A percentile compares a stretch with the other conserved stretches of the same genome.
phyloP scores from a whole-genome alignment of 2,113 vertebrate genomes.

The Xiphophorus hellerii region DNA sequence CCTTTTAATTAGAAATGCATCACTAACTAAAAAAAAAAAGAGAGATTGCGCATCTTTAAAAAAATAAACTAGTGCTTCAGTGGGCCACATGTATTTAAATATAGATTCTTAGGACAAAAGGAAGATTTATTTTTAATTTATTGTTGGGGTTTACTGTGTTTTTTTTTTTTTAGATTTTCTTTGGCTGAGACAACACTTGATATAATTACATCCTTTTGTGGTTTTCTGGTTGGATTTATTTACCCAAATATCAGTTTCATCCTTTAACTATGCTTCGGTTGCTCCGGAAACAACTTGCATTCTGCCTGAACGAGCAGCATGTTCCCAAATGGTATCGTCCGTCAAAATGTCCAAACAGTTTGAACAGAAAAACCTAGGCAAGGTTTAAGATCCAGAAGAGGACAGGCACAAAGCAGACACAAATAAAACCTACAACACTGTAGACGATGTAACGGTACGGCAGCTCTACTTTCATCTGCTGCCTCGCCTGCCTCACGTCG shows the following conservation, averaged over 20 bases:
- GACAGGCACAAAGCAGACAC: slow-evolving; percentile 86
- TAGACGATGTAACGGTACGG: slow-evolving; percentile 95
- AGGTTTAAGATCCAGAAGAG: slow-evolving; percentile 86
- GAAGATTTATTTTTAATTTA: neutral
- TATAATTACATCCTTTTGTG: neutral
- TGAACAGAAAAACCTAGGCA: slow-evolving; percentile 76
- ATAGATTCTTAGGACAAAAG: neutral
- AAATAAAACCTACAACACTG: slow-evolving; percentile 90
- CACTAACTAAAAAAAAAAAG: neutral
- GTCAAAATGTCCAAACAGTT: slow-evolving; percentile 40
- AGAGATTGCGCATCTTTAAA: no score
- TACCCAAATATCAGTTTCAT: slow-evolving; percentile 23
- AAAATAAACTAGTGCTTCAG: neutral
- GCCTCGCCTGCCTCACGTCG: slow-evolving; percentile 86
- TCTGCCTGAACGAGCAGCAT: slow-evolving; percentile 20
- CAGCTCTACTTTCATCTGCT: slow-evolving; percentile 91
- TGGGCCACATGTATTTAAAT: neutral
- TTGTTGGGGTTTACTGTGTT: neutral
- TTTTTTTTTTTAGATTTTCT: neutral
- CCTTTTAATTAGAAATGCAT: neutral
- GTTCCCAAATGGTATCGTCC: slow-evolving; percentile 21
- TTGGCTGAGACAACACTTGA: neutral
- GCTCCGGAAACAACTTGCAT: slow-evolving; percentile 19
- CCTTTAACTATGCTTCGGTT: slow-evolving; percentile 11
- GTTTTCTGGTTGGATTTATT: slow-evolving; percentile 14